Evolutionary conservation across 2,113 vertebrate species (phyloP).

Genomic region (Festucalex cinctus): DNA sequence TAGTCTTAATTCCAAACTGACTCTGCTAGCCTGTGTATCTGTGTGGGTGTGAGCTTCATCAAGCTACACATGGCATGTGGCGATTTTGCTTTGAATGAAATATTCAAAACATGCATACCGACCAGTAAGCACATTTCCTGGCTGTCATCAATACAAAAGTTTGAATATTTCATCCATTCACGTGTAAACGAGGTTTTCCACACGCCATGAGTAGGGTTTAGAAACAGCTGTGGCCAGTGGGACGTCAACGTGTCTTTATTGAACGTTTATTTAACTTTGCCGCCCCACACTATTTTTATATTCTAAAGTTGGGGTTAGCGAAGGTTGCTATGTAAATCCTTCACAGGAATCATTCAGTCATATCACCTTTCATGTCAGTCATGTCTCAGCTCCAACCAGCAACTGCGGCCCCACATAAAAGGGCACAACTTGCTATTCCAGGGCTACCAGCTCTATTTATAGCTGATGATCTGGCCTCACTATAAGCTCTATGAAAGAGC

Average conservation of each 20-base stretch:
- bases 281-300: slow-evolving; percentile 6
- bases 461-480: slow-evolving; percentile 52
- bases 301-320: slow-evolving; percentile 29
- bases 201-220: slow-evolving; percentile 47
- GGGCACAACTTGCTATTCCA: slow-evolving; percentile 61
- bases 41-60: slow-evolving; percentile 45
- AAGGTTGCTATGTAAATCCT: slow-evolving; percentile 21
- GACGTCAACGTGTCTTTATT: slow-evolving; percentile 11
- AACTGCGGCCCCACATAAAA: slow-evolving; percentile 54
- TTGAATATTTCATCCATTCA: slow-evolving; percentile 29
- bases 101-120: slow-evolving; percentile 17
- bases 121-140: slow-evolving; percentile 7
- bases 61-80: slow-evolving; percentile 44
- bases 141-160: slow-evolving; percentile 11
- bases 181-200: slow-evolving; percentile 21
- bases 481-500: slow-evolving; percentile 51
- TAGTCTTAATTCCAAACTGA: slow-evolving; percentile 27
- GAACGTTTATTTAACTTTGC: slow-evolving; percentile 13
- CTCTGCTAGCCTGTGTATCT: slow-evolving; percentile 29
- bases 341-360: slow-evolving; percentile 34
- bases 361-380: slow-evolving; percentile 31
- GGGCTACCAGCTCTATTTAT: slow-evolving; percentile 58
- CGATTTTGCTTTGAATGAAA: slow-evolving; percentile 34
- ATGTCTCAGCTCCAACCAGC: slow-evolving; percentile 30
- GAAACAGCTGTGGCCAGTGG: slow-evolving; percentile 47